Percentiles rank a stretch among this genome's conserved stretches.
These are phyloP conservation scores for Amblyjoppa proteus DNA, from an alignment of 2,888 invertebrate genomes.

Conservation along the genomic window DNA sequence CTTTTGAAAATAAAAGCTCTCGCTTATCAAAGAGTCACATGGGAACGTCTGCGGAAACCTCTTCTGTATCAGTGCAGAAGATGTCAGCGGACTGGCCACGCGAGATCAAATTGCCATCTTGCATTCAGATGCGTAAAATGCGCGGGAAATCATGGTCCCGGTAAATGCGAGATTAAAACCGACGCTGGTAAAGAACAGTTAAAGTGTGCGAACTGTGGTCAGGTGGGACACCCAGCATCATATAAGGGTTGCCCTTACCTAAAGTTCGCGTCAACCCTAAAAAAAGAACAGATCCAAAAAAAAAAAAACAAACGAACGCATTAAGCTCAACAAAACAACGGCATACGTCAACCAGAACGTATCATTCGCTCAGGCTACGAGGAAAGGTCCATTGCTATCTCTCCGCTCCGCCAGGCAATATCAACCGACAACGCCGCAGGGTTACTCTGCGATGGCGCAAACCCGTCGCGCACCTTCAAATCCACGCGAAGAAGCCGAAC, in stretches of 20 bases:
- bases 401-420: no score
- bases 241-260: no score
- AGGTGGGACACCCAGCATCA: background rate
- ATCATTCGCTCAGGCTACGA: no score
- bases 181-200: constrained; percentile 5
- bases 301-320: background rate
- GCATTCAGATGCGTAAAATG: constrained; percentile 2
- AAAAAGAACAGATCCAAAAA: no score
- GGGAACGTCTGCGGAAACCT: constrained; percentile 39
- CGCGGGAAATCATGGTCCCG: constrained; percentile 27
- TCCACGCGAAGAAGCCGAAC: background rate
- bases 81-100: constrained; percentile 38
- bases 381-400: no score
- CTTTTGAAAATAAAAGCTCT: constrained; percentile 15
- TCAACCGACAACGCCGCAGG: no score
- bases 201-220: constrained; percentile 37
- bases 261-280: no score
- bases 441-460: no score
- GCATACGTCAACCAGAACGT: no score
- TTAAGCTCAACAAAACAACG: no score
- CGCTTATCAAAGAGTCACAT: constrained; percentile 28
- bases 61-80: constrained; percentile 32
- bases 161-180: background rate
- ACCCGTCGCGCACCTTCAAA: background rate
- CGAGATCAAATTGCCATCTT: constrained; percentile 28